Conservation (phyloP, 2,113 vertebrate species). For the Aramus guarauna region DNA sequence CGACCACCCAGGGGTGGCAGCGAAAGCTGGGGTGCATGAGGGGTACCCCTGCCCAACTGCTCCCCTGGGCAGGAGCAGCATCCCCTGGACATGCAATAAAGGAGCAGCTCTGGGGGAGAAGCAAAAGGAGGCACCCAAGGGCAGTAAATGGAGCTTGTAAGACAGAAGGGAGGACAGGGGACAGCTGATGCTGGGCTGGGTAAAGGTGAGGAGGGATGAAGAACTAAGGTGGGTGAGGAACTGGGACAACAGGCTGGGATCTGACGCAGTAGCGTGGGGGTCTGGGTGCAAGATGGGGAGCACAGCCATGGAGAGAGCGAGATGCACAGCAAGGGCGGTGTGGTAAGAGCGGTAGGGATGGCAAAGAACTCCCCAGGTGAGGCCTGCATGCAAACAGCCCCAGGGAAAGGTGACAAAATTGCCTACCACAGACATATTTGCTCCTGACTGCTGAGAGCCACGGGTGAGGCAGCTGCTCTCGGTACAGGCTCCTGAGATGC, state of each 20-base stretch:
- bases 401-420: neutral
- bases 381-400: neutral
- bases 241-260: neutral
- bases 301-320: neutral
- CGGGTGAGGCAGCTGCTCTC: neutral
- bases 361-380: neutral
- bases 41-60: neutral
- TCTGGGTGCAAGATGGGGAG: neutral
- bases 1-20: neutral
- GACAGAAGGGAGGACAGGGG: neutral
- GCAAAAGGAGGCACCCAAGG: neutral
- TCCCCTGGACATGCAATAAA: too few species aligned
- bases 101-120: neutral
- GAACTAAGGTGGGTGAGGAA: neutral
- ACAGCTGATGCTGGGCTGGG: neutral
- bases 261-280: neutral
- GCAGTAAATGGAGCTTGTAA: neutral
- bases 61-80: neutral
- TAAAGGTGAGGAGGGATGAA: neutral
- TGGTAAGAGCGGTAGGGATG: accelerated
- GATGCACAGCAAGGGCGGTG: neutral
- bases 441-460: neutral
- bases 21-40: neutral
- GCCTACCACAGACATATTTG: neutral
- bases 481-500: neutral